phyloP scores from a whole-genome alignment of 2,797 vertebrate species.

The Heterohyrax brucei region DNA sequence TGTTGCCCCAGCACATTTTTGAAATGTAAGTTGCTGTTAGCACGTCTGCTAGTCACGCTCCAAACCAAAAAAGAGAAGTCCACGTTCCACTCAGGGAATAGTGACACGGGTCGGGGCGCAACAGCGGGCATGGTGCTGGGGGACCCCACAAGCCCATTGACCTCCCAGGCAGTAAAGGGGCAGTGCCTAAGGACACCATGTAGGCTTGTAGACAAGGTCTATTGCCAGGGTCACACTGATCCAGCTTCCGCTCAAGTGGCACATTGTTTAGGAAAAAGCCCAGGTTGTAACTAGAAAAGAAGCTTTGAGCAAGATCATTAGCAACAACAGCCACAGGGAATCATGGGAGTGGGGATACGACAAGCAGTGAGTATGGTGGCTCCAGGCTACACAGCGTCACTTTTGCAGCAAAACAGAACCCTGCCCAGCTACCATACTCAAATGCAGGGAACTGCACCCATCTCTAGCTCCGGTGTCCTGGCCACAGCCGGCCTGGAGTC shows the following conservation, averaged over 20 bases:
- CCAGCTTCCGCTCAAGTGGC: slow-evolving; percentile 14
- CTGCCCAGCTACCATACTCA: not conserved
- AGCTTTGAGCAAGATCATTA: not conserved
- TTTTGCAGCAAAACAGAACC: slow-evolving; percentile 18
- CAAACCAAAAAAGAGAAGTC: not conserved
- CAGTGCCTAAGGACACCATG: not conserved
- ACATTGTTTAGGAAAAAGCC: not conserved
- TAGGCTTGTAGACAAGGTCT: slow-evolving; percentile 7
- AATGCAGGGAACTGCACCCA: not conserved
- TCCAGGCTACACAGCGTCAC: not conserved
- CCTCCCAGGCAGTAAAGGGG: not conserved
- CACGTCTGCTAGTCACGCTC: not conserved
- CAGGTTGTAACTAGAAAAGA: slow-evolving; percentile 59
- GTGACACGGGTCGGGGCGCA: not conserved
- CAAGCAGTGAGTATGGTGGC: not conserved
- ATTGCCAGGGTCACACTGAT: slow-evolving; percentile 18
- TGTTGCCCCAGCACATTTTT: not conserved
- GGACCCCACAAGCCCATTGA: not conserved
- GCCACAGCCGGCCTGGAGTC: not conserved
- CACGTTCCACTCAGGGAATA: not conserved
- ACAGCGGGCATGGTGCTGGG: not conserved
- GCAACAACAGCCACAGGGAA: not conserved
- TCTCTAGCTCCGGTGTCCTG: not conserved
- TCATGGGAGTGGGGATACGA: not conserved
- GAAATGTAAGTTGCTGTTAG: not conserved